A percentile compares a stretch with the other conserved stretches of the same genome.
phyloP scores from a whole-genome alignment of 2,113 vertebrate species.

The Gobius niger region DNA sequence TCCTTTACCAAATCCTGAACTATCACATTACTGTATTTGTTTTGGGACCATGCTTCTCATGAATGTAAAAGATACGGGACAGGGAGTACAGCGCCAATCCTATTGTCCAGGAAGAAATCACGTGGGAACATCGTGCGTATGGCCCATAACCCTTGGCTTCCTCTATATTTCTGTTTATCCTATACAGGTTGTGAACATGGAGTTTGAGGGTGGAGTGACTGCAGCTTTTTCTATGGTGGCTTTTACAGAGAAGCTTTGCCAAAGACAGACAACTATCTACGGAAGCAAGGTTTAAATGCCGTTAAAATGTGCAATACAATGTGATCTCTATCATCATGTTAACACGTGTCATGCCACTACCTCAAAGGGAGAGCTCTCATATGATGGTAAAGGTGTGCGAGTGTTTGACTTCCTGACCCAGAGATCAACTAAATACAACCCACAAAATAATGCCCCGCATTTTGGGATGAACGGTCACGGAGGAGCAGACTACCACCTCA shows the following conservation, averaged over 20 bases:
- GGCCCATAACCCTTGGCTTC: too few species aligned
- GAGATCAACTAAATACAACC: slow-evolving; percentile 56
- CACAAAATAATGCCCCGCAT: neutral
- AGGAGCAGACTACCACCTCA: slow-evolving; percentile 79
- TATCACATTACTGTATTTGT: too few species aligned
- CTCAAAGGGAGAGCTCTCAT: slow-evolving; percentile 76
- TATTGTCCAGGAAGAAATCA: too few species aligned
- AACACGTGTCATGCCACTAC: neutral
- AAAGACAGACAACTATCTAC: slow-evolving; percentile 76
- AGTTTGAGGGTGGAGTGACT: slow-evolving; percentile 84
- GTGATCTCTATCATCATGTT: neutral
- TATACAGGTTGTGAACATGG: slow-evolving; percentile 84
- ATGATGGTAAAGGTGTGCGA: slow-evolving; percentile 44
- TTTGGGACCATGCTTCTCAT: too few species aligned
- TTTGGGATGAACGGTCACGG: slow-evolving; percentile 67
- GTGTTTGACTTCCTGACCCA: slow-evolving; percentile 79
- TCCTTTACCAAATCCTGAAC: too few species aligned
- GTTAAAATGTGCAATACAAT: neutral
- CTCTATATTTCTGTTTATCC: neutral
- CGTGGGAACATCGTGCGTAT: too few species aligned
- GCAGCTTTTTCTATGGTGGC: slow-evolving; percentile 84
- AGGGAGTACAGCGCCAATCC: too few species aligned
- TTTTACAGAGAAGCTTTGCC: slow-evolving; percentile 76
- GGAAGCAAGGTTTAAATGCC: slow-evolving; percentile 76
- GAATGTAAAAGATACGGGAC: too few species aligned